A percentile compares a stretch with the other conserved stretches of the same genome.
Conservation (phyloP, 2,113 vertebrate genomes). For the Callipepla californica region DNA sequence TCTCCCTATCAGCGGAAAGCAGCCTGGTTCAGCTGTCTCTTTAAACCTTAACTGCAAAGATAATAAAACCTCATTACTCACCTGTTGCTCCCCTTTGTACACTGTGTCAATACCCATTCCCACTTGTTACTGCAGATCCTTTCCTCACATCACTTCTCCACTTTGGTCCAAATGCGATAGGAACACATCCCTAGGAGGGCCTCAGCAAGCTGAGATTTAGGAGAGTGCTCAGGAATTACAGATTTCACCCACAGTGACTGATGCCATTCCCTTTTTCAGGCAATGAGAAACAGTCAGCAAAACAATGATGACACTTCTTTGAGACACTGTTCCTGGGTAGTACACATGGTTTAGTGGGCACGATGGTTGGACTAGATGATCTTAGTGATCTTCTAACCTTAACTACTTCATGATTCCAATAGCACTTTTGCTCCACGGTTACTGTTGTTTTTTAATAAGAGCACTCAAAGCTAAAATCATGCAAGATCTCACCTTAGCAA, state of each 20-base stretch:
- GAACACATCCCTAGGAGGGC: not conserved
- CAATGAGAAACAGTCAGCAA: not conserved
- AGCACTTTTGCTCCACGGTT: not conserved
- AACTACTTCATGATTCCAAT: not conserved
- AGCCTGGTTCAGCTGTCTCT: not conserved
- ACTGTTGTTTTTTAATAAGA: not conserved
- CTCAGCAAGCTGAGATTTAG: not conserved
- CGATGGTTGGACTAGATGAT: no score
- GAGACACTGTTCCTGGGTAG: not conserved
- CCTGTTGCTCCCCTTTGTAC: not conserved
- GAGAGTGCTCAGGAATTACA: not conserved
- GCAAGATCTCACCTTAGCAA: not conserved
- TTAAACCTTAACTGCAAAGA: constrained; percentile 11
- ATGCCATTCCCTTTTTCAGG: not conserved
- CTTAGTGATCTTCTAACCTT: no score
- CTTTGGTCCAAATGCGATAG: not conserved
- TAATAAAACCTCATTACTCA: constrained; percentile 27
- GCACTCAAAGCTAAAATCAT: not conserved
- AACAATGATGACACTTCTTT: not conserved
- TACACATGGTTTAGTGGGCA: not conserved
- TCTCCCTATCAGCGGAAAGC: not conserved
- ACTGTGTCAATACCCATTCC: constrained; percentile 34
- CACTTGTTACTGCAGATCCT: not conserved
- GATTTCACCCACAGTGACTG: not conserved
- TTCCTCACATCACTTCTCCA: not conserved